Conservation (phyloP, 2,113 vertebrate species). For the Neotoma lepida region DNA sequence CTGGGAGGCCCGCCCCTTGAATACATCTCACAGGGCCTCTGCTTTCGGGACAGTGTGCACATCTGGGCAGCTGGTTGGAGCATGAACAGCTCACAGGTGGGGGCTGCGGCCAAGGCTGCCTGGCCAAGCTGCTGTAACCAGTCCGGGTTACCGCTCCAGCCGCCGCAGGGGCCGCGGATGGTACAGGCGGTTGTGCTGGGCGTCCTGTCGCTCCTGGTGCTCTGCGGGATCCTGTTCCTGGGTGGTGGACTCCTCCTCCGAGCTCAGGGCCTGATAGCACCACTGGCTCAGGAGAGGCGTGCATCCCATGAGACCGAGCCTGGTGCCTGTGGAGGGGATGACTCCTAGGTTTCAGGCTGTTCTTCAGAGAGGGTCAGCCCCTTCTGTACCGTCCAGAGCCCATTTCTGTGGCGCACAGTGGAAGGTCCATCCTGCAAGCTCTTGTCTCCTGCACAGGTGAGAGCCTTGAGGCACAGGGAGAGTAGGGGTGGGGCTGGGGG, state of each 20-base stretch:
- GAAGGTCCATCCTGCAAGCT: neutral
- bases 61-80: neutral
- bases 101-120: neutral
- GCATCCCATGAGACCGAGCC: constrained; percentile 88
- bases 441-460: neutral
- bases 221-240: constrained; percentile 94
- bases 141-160: neutral
- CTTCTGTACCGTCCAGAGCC: neutral
- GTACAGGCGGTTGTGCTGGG: constrained; percentile 93
- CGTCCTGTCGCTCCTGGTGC: constrained; percentile 93
- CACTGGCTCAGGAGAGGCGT: constrained; percentile 86
- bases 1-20: constrained; percentile 27
- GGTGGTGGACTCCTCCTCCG: constrained; percentile 94
- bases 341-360: neutral
- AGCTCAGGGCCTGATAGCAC: constrained; percentile 92
- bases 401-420: neutral
- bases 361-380: neutral
- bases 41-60: neutral
- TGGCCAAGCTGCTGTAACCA: constrained; percentile 77
- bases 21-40: neutral
- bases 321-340: constrained; percentile 83
- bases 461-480: neutral
- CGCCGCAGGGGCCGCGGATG: constrained; percentile 83
- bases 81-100: constrained; percentile 54
- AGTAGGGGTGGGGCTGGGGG: fast-evolving